Evolutionary conservation across 2,888 invertebrate genomes (phyloP).

Genomic region (Julus scandinavius): DNA sequence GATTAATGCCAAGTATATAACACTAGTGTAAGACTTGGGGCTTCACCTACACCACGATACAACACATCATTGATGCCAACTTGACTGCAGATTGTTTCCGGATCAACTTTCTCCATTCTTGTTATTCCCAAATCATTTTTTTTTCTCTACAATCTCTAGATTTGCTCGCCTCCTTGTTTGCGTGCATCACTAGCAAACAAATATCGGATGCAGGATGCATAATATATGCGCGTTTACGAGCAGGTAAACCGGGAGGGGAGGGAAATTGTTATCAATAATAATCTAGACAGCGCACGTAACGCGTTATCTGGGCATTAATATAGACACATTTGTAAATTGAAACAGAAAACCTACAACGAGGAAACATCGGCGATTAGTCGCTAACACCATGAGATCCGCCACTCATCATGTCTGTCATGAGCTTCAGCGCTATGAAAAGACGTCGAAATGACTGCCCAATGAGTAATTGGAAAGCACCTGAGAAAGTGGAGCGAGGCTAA

Average conservation of each 20-base stretch:
- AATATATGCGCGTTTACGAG: background rate
- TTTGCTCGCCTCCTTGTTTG: background rate
- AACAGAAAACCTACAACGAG: background rate
- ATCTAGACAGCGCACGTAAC: constrained; percentile 19
- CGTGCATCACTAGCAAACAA: background rate
- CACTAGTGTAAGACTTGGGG: no score
- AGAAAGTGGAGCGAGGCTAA: background rate
- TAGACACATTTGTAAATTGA: constrained; percentile 33
- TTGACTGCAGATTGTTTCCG: no score
- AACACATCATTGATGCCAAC: no score
- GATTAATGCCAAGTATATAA: no score
- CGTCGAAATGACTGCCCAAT: background rate
- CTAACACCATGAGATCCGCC: background rate
- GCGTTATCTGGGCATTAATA: background rate
- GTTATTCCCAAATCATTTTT: background rate
- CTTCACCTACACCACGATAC: no score
- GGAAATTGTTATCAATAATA: constrained; percentile 10
- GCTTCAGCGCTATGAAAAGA: background rate
- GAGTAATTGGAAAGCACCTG: background rate
- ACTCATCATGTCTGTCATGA: background rate
- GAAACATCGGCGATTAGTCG: background rate
- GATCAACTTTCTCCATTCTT: background rate
- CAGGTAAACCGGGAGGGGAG: constrained; percentile 16
- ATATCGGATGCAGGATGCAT: background rate
- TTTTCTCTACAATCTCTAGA: background rate